phyloP scores from a whole-genome alignment of 2,888 invertebrate genomes.

The Andrena flavipes region DNA sequence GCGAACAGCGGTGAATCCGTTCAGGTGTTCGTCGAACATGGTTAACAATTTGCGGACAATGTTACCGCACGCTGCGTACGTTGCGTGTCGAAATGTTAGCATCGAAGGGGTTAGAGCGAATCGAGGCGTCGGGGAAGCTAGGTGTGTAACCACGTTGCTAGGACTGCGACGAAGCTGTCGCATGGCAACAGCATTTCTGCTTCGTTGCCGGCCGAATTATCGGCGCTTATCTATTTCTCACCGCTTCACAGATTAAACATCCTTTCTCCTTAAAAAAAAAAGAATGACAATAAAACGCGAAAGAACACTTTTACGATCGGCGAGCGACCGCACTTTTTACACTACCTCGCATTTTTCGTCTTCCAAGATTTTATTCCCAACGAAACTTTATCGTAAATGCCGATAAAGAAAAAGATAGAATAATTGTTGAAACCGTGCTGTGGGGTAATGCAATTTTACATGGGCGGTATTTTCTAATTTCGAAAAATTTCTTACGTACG shows the following conservation, averaged over 20 bases:
- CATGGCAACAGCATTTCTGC: conserved; percentile 80
- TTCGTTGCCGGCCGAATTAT: conserved; percentile 51
- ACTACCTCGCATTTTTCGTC: neutral
- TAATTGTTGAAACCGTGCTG: too few relatives aligned
- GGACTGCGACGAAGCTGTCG: conserved; percentile 77
- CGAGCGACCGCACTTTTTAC: neutral
- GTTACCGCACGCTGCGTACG: neutral
- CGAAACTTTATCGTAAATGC: too few relatives aligned
- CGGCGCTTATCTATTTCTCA: conserved; percentile 53
- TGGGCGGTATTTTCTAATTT: too few relatives aligned
- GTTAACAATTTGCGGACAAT: neutral
- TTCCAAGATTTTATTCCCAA: too few relatives aligned
- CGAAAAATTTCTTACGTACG: neutral
- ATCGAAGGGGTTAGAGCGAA: neutral
- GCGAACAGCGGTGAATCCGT: neutral
- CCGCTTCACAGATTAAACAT: conserved; percentile 9
- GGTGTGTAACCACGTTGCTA: conserved; percentile 72
- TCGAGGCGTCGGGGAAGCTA: conserved; percentile 6
- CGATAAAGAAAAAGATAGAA: too few relatives aligned
- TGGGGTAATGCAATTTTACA: too few relatives aligned
- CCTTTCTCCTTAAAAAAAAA: conserved; percentile 3
- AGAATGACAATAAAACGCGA: neutral
- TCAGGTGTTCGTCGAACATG: neutral
- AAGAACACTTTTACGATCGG: neutral
- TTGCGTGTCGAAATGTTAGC: neutral